A percentile compares a stretch with the other conserved stretches of the same genome.
phyloP scores from a whole-genome alignment of 2,797 vertebrate species.

The Falco peregrinus region DNA sequence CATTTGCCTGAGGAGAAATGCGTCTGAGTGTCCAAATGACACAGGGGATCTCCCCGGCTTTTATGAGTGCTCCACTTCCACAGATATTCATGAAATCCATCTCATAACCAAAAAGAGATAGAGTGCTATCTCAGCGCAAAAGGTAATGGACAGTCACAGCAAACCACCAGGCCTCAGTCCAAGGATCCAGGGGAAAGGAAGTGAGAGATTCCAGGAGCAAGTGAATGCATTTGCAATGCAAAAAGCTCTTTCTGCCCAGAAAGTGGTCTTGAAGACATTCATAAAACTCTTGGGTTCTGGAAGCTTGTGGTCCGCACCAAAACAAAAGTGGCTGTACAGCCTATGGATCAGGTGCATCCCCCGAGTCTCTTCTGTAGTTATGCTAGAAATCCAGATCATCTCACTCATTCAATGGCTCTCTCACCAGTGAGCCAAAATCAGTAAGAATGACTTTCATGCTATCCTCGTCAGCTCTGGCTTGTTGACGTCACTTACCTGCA shows the following conservation, averaged over 20 bases:
- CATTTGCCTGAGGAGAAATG: not conserved
- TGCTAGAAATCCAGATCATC: not conserved
- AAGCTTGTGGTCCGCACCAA: not conserved
- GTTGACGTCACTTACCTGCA: conserved; percentile 80
- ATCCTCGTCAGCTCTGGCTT: not conserved
- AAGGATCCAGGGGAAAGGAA: not conserved
- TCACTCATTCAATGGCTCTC: not conserved
- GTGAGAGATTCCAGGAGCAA: not conserved
- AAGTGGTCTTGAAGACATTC: not conserved
- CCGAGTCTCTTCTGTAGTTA: not conserved
- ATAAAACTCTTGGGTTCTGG: not conserved
- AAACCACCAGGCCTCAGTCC: not conserved
- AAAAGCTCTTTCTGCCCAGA: not conserved
- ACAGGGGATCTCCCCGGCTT: not conserved
- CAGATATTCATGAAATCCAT: not conserved
- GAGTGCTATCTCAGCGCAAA: not conserved
- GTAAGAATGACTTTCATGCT: not conserved
- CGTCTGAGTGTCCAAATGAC: not conserved
- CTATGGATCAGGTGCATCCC: not conserved
- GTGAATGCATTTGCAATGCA: not conserved
- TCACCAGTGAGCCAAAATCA: not conserved
- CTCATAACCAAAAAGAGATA: not conserved
- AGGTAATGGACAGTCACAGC: not conserved
- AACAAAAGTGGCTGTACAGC: not conserved
- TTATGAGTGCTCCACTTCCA: not conserved